phyloP scores from a whole-genome alignment of 2,888 invertebrate species.

The Pandemis heparana region DNA sequence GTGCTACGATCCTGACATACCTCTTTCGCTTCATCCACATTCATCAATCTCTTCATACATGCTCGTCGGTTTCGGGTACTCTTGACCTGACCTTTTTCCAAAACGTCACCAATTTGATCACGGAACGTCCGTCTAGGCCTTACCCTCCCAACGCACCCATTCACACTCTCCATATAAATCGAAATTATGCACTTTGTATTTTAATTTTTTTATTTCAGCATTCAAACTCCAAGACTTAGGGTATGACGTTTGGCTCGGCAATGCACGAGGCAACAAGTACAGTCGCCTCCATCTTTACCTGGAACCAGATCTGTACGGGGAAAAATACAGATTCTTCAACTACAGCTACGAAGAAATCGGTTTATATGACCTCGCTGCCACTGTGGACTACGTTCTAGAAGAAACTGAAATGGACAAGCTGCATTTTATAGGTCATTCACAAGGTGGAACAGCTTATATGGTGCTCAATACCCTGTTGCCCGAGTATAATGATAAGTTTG shows the following conservation, averaged over 20 bases:
- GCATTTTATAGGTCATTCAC: constrained; percentile 77
- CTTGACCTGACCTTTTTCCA: too few relatives aligned
- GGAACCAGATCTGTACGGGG: constrained; percentile 55
- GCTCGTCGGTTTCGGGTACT: too few relatives aligned
- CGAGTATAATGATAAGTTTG: constrained; percentile 68
- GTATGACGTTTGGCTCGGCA: constrained; percentile 93
- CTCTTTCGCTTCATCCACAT: too few relatives aligned
- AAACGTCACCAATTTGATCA: too few relatives aligned
- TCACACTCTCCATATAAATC: too few relatives aligned
- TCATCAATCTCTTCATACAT: too few relatives aligned
- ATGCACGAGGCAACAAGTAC: constrained; percentile 91
- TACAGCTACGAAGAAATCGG: constrained; percentile 76
- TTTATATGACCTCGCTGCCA: constrained; percentile 64
- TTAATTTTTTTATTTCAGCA: constrained; percentile 70
- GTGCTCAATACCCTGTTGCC: constrained; percentile 63
- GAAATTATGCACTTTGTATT: too few relatives aligned
- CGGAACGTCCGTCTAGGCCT: too few relatives aligned
- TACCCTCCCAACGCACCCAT: too few relatives aligned
- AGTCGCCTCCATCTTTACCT: constrained; percentile 84
- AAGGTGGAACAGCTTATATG: constrained; percentile 72
- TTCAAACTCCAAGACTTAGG: constrained; percentile 88
- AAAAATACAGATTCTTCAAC: constrained; percentile 66
- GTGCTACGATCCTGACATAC: too few relatives aligned
- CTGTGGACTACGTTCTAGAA: constrained; percentile 69
- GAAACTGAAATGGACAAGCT: constrained; percentile 59